phyloP scores from a whole-genome alignment of 2,113 vertebrate genomes.

The Phainopepla nitens region DNA sequence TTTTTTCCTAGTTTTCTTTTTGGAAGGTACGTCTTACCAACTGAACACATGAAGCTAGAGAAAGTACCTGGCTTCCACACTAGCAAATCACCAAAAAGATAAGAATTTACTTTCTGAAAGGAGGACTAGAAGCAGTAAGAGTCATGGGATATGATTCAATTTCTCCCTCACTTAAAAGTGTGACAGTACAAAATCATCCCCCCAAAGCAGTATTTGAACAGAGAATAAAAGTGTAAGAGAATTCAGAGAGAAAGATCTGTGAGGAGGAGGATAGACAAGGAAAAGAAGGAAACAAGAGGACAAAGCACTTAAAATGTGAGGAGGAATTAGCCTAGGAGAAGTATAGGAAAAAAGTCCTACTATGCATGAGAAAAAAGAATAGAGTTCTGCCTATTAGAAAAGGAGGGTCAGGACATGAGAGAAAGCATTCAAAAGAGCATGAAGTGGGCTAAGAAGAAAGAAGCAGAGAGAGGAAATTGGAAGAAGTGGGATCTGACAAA shows the following conservation, averaged over 20 bases:
- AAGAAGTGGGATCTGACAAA: background rate
- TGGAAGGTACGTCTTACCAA: background rate
- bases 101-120: background rate
- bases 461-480: background rate
- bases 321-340: background rate
- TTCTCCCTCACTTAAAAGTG: background rate
- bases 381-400: background rate
- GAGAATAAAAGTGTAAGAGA: background rate
- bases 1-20: background rate
- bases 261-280: background rate
- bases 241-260: background rate
- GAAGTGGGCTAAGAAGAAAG: background rate
- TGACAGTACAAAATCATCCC: background rate
- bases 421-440: background rate
- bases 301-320: background rate
- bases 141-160: background rate
- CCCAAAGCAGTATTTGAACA: background rate
- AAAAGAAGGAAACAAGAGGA: background rate
- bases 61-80: background rate
- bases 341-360: background rate
- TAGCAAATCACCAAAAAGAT: background rate
- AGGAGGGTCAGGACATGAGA: background rate
- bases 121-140: background rate
- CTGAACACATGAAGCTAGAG: background rate
- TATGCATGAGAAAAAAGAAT: background rate